Conservation (phyloP, 30 jellyfish, hydroid and myxozoan species). For the Nemopilema nomurai region DNA sequence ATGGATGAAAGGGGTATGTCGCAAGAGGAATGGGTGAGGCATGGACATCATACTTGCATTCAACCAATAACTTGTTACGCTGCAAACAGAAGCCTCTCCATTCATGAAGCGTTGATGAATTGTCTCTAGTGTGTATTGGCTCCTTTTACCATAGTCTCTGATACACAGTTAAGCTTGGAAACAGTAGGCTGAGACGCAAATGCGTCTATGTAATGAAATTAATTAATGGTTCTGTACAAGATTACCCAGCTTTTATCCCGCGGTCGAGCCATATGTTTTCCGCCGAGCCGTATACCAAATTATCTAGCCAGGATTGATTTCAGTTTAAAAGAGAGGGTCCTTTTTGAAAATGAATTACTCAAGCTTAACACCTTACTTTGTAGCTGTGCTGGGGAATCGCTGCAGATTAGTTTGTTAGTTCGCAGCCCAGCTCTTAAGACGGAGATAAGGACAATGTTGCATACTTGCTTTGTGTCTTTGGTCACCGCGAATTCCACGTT, state of each 20-base stretch:
- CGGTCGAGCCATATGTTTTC: conserved; percentile 56
- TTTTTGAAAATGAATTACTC: neutral
- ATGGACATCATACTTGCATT: neutral
- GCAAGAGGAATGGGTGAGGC: neutral
- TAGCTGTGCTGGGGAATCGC: conserved; percentile 28
- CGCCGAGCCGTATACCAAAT: conserved; percentile 4
- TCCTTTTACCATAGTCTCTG: neutral
- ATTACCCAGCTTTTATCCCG: conserved; percentile 30
- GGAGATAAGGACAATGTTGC: conserved; percentile 43
- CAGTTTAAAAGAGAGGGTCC: conserved; percentile 23
- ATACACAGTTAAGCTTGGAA: neutral
- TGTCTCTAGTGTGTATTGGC: neutral
- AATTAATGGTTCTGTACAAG: conserved; percentile 1
- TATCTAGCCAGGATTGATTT: conserved; percentile 11
- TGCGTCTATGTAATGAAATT: conserved; percentile 15
- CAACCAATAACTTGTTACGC: neutral
- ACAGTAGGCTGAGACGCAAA: neutral
- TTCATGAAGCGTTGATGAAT: neutral
- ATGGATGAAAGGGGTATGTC: no score
- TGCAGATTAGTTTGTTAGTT: conserved; percentile 43
- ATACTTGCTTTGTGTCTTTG: conserved; percentile 18
- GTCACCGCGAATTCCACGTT: conserved; percentile 46
- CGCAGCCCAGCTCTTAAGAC: conserved; percentile 32
- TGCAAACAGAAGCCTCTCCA: neutral
- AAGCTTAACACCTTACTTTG: conserved; percentile 40